These are phyloP conservation scores for Drosophila busckii DNA, from an alignment of 1,140 invertebrate genomes.

Conservation along the genomic window DNA sequence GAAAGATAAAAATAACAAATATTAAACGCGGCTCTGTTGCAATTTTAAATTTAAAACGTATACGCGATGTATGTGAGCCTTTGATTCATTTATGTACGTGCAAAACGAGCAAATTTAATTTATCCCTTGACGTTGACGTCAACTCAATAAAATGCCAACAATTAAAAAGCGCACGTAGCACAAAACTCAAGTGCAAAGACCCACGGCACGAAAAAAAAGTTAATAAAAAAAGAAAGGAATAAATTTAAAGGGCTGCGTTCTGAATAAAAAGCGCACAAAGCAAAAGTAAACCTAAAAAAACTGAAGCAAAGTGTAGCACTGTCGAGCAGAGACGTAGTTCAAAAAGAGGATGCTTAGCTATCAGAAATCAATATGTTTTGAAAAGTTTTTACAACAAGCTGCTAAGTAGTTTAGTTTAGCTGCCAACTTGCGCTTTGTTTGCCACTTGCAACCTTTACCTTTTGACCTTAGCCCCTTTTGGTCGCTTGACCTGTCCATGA, in stretches of 20 bases:
- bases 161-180: slow-evolving; percentile 43
- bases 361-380: too few species aligned
- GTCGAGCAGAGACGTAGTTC: too few species aligned
- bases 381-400: too few species aligned
- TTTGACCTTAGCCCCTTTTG: neutral
- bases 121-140: slow-evolving; percentile 2
- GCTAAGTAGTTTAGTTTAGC: too few species aligned
- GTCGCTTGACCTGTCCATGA: slow-evolving; percentile 24
- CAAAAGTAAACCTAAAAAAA: too few species aligned
- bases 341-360: too few species aligned
- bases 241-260: slow-evolving; percentile 33
- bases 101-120: slow-evolving; percentile 44
- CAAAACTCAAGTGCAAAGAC: slow-evolving; percentile 34
- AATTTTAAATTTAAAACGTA: slow-evolving; percentile 9
- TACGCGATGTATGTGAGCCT: neutral
- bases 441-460: too few species aligned
- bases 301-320: too few species aligned
- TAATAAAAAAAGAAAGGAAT: slow-evolving; percentile 23
- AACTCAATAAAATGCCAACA: slow-evolving; percentile 36
- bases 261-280: too few species aligned
- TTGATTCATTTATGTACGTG: slow-evolving; percentile 18
- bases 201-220: neutral
- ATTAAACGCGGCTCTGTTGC: neutral
- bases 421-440: too few species aligned
- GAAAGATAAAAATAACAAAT: slow-evolving; percentile 2